Evolutionary conservation across 2,797 vertebrate genomes (phyloP), one percentile per base, ranked within the genome.

Genomic region (Lindbergichthys nudifrons): DNA sequence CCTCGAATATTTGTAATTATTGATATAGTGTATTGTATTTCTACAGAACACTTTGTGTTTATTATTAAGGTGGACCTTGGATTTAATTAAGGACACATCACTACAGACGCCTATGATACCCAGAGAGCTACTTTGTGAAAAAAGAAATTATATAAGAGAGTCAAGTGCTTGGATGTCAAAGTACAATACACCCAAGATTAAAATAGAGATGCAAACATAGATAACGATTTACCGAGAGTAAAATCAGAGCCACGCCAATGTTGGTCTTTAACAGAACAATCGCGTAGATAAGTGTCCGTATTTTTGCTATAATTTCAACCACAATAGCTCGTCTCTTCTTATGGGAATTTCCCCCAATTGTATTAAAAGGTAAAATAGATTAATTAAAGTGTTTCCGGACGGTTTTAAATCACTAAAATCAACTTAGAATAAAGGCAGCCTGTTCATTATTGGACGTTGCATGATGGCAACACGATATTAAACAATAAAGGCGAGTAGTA

Each of bases 401-500:
- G 53, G 81, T 70, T 76, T 10, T 7, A 18, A 23, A 43, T 45
- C 3, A n/a, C 10, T 15, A 16, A 75, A 61, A 80, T 39, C 23
- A 76, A 82, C 73, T 83, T 81, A n/a, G 52, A 69, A 45, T 50
- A 26, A 74, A 53, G 36, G n/a, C 1, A 39, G 56, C 32, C 13
- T 65, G 43, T 30, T 42, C 58, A 51, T 18, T 36, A 53, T 11
- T 48, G 48, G 36, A 58, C 62, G 59, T 43, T 73, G 12, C 64
- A 26, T 41, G 57, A 51, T 47, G 63, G 53, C 42, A n/a, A 72
- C 48, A 46, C 61, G 30, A 42, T 10, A 50, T 65, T 60, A 64
- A 83, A 83, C 67, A 85, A 86, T 79, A 67, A 48, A 64, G 62
- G 18, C 19, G 48, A 65, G 47, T 0, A 16, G 48, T 53, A 70